These are phyloP conservation scores for Xiphorhynchus elegans DNA, from an alignment of 2,113 vertebrate species.

Conservation along the genomic window DNA sequence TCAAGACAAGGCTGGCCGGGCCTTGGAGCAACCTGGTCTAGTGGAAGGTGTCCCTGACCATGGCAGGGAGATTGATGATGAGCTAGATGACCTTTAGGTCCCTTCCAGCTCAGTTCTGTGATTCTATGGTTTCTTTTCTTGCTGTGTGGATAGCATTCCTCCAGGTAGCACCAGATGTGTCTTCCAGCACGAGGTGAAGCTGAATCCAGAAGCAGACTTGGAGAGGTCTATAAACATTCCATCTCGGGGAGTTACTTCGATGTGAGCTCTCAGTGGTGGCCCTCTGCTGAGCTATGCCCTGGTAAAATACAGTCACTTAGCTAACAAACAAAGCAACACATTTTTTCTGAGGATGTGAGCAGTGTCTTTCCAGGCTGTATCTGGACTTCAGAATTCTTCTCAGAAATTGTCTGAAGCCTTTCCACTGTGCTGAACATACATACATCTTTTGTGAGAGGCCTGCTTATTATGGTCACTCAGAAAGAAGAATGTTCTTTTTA, in stretches of 20 bases:
- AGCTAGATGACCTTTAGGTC: not conserved
- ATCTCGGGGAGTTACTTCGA: not conserved
- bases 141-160: not conserved
- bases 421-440: accelerated
- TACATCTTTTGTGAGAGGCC: not conserved
- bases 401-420: not conserved
- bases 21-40: not conserved
- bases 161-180: not conserved
- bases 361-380: not conserved
- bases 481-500: not conserved
- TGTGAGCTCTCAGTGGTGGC: not conserved
- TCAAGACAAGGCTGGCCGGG: not conserved
- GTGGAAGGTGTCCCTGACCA: not conserved
- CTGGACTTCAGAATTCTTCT: not conserved
- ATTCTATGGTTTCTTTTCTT: not conserved
- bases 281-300: not conserved
- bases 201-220: not conserved
- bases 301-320: not conserved
- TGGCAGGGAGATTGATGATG: not conserved
- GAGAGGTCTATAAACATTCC: not conserved
- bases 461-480: not conserved
- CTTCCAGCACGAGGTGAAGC: not conserved
- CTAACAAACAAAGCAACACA: not conserved
- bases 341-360: not conserved
- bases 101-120: not conserved